Percentiles rank a stretch among this genome's conserved stretches.
Evolutionary conservation across 2,113 vertebrate species (phyloP).

Genomic region (Saguinus midas): DNA sequence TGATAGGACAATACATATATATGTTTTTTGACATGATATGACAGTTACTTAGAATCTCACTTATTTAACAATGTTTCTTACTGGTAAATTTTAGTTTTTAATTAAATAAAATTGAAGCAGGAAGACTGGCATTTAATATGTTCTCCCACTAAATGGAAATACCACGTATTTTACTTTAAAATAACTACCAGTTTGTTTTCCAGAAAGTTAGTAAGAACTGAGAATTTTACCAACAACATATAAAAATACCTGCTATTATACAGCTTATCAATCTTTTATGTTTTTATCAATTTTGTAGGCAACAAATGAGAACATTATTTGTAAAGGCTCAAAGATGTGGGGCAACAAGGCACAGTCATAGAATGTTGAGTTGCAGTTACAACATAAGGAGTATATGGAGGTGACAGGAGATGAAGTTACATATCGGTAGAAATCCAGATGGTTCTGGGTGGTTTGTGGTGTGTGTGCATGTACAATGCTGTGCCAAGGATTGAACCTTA

Average conservation of each 20-base stretch:
- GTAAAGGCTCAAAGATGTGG: background rate
- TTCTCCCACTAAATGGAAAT: background rate
- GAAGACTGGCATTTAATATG: background rate
- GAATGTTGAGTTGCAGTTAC: background rate
- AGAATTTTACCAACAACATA: background rate
- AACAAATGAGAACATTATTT: background rate
- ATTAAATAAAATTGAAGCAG: background rate
- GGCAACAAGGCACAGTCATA: background rate
- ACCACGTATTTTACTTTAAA: background rate
- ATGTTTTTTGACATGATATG: background rate
- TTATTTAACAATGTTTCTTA: conserved; percentile 19
- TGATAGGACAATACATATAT: conserved; percentile 37
- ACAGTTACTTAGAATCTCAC: background rate
- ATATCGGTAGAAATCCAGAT: background rate
- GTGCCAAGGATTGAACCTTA: background rate
- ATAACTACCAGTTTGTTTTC: background rate
- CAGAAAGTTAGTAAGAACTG: conserved; percentile 6
- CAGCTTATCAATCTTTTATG: background rate
- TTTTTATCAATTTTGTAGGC: background rate
- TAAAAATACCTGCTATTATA: background rate
- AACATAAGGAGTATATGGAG: background rate
- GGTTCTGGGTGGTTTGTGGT: background rate
- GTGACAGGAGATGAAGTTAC: background rate
- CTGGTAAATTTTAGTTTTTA: conserved; percentile 6
- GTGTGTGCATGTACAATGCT: background rate